Evolutionary conservation across 2,888 invertebrate genomes (phyloP).

Genomic region (Apodemia hepburni): DNA sequence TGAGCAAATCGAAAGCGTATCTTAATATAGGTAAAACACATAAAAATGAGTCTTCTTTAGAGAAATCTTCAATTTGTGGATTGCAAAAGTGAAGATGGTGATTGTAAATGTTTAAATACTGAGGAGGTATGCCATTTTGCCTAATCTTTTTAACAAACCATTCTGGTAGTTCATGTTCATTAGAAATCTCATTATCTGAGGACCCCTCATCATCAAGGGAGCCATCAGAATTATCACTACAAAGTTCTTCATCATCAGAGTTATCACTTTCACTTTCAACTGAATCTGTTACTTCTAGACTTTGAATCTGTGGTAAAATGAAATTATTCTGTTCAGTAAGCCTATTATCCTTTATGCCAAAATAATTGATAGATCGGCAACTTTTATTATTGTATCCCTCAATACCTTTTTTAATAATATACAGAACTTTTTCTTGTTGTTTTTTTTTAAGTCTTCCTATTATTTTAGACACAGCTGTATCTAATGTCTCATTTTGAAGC

Average conservation of each 20-base stretch:
- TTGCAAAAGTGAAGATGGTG: constrained; percentile 82
- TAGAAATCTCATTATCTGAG: constrained; percentile 29
- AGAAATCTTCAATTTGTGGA: constrained; percentile 87
- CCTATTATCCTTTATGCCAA: constrained; percentile 52
- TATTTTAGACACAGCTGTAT: constrained; percentile 85
- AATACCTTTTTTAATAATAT: constrained; percentile 81
- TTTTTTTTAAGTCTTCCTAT: constrained; percentile 80
- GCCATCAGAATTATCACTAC: constrained; percentile 33
- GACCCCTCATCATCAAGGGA: constrained; percentile 30
- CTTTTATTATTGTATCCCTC: constrained; percentile 82
- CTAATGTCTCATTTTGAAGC: constrained; percentile 85
- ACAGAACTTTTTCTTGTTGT: constrained; percentile 72
- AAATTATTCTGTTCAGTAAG: constrained; percentile 25
- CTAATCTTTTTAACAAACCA: constrained; percentile 85
- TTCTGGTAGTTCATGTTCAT: constrained; percentile 36
- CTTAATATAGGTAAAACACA: constrained; percentile 82
- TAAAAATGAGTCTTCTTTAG: constrained; percentile 78
- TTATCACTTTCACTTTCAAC: constrained; percentile 33
- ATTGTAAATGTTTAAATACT: constrained; percentile 85
- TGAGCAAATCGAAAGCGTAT: constrained; percentile 76
- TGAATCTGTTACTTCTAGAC: constrained; percentile 25
- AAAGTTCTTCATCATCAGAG: constrained; percentile 35
- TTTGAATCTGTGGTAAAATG: constrained; percentile 33
- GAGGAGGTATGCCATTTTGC: constrained; percentile 81
- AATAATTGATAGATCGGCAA: constrained; percentile 80